Evolutionary conservation across 2,888 invertebrate genomes (phyloP).

Genomic region (Hedya salicella): DNA sequence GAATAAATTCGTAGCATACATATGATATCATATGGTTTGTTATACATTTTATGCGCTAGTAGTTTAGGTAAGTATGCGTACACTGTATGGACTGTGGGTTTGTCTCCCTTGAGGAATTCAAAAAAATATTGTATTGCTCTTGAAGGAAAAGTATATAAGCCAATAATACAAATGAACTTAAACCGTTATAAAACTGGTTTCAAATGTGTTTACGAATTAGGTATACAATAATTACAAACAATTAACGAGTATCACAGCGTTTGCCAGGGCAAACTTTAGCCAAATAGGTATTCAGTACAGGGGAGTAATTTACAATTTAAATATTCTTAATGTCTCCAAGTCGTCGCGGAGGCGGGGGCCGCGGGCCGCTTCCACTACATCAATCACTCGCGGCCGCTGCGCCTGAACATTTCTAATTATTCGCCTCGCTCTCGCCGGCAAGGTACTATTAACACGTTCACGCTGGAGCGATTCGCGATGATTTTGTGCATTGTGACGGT

Average conservation of each 20-base stretch:
- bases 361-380: conserved; percentile 78
- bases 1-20: background rate
- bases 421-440: conserved; percentile 68
- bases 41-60: background rate
- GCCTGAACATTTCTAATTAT: conserved; percentile 84
- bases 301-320: conserved; percentile 84
- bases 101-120: too few relatives aligned
- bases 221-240: conserved; percentile 1
- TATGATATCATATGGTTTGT: background rate
- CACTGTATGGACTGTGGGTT: too few relatives aligned
- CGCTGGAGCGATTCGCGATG: conserved; percentile 32
- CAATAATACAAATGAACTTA: too few relatives aligned
- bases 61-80: background rate
- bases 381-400: conserved; percentile 83
- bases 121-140: too few relatives aligned
- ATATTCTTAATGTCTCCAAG: conserved; percentile 84
- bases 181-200: too few relatives aligned
- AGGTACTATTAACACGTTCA: conserved; percentile 56
- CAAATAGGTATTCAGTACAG: conserved; percentile 81
- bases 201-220: background rate
- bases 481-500: conserved; percentile 32
- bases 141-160: too few relatives aligned
- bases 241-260: conserved; percentile 3
- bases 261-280: conserved; percentile 22
- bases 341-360: conserved; percentile 63